Evolutionary conservation across 2,888 invertebrate genomes (phyloP), one percentile per base, ranked within the genome.

Genomic region (Leptopterna dolabrata): DNA sequence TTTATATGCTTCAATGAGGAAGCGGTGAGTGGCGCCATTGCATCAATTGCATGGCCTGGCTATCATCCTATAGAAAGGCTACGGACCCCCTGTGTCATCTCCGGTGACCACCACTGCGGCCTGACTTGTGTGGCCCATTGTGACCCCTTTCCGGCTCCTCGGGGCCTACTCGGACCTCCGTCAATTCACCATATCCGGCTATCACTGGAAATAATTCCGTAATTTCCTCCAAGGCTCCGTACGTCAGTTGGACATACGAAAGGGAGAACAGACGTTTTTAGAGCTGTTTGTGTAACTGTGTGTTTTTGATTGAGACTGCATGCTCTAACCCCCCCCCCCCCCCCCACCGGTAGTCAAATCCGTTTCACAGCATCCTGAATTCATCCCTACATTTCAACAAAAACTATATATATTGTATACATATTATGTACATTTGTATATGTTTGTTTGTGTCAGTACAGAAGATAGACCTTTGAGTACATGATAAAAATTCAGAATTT

Each of bases 121-220:
- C 76, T 76, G 41, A 76, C 76, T 76, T 76, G 76, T 76, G 76
- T 76, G 76, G 76, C 76, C 76, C 45, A 76, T 76, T 76, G 76
- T 76, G 43, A 24, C 19, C 43, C 36, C 36, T 27, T 76, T 36
- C 76, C 70, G 70, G 70, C 24, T 70, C 19, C 24, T 27, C 70
- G 29, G 70, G 19, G 19, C n/a, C 16, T 19, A 47, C 47, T 47
- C 47, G 47, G 47, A 47, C 47, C 47, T 47, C 16, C 47, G 19
- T 55, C 55, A 24, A 70, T 24, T 70, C 24, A 70, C 29, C 29
- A n/a, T 29, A 29, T 70, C 70, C 70, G 70, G 70, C 70, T 70
- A 19, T 19, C 70, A 29, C 19, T 19, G 29, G 19, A 70, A 24
- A 24, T 24, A 70, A 70, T 70, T 70, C 24, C 24, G 27, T 27